Evolutionary conservation across 2,113 vertebrate genomes (phyloP).

Genomic region (Anser cygnoides): DNA sequence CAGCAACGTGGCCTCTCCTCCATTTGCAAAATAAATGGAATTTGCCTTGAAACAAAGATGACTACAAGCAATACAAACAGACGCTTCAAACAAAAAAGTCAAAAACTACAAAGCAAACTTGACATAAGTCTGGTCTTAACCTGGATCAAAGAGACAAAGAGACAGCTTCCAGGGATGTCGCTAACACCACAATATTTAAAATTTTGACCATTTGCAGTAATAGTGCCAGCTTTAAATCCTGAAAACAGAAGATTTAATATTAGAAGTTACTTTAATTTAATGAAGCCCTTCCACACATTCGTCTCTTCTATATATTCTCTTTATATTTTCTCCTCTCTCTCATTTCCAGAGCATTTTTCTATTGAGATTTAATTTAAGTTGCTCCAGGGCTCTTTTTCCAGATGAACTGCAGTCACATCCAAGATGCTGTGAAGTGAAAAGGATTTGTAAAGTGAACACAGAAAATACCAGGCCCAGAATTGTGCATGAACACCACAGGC

Average conservation of each 20-base stretch:
- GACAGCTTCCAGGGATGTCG: not conserved
- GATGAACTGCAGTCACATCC: not conserved
- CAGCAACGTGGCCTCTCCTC: not conserved
- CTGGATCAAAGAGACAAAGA: not conserved
- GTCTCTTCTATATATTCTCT: not conserved
- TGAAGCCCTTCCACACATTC: not conserved
- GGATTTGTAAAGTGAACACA: not conserved
- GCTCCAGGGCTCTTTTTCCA: not conserved
- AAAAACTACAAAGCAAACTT: not conserved
- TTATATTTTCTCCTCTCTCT: not conserved
- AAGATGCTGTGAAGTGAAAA: not conserved
- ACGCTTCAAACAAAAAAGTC: not conserved
- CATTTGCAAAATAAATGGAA: not conserved
- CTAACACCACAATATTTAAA: not conserved
- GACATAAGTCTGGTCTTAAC: not conserved
- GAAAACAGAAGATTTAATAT: not conserved
- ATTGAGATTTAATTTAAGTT: not conserved
- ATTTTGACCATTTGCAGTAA: not conserved
- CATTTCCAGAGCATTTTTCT: not conserved
- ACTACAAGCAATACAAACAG: not conserved
- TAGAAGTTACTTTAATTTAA: not conserved
- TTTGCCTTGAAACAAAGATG: not conserved
- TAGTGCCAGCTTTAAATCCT: not conserved
- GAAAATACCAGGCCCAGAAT: not conserved
- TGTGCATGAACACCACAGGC: not conserved